Base-by-base conservation (phyloP, 2,797 vertebrate species). In the Eurystomus glaucurus region DNA sequence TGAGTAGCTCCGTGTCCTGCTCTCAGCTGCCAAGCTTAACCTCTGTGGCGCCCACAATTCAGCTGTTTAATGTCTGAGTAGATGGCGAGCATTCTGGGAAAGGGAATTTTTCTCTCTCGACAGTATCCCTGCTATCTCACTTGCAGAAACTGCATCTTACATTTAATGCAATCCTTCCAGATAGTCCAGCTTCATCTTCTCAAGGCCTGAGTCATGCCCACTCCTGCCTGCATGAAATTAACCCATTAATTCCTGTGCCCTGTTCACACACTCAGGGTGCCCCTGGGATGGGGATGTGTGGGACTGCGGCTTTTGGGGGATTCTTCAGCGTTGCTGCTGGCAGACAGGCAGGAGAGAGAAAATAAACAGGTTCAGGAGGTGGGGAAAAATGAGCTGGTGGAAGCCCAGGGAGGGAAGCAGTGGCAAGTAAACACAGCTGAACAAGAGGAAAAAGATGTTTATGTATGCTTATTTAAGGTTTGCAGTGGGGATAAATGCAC, bases 361-460 rank as follows among this genome's bases (percentile, higher is more conserved):
- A 96, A 97, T 69, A 96, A 96, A 94, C 92, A 93, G 71, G 45
- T 85, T 85, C 65, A 35, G 85, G 69, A 95, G 80, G 17, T 85
- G 39, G 88, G 62, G 85, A 41, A 75, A 93, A 94, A 93, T 64
- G 66, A 93, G 37, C 80, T 84, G 26, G 66, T 91, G 70, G 80
- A 77, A 93, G 62, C 26, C 51, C 74, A 78, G 51, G 65, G 23
- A 89, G 77, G 65, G 92, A 95, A 96, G 89, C 80, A 74, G 82
- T 87, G 85, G 92, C 96, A 94, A 95, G 74, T 93, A 97, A 97
- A 96, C 83, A 88, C 91, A 96, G 91, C 90, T 94, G 94, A 96
- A 91, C 72, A 78, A 65, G 96, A 96, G 87, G 95, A 85, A 97
- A 96, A 92, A 77, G 46, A 71, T 93, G 88, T 95, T 95, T 96